Conservation (phyloP, 2,888 invertebrate species). For the Cabera pusaria region DNA sequence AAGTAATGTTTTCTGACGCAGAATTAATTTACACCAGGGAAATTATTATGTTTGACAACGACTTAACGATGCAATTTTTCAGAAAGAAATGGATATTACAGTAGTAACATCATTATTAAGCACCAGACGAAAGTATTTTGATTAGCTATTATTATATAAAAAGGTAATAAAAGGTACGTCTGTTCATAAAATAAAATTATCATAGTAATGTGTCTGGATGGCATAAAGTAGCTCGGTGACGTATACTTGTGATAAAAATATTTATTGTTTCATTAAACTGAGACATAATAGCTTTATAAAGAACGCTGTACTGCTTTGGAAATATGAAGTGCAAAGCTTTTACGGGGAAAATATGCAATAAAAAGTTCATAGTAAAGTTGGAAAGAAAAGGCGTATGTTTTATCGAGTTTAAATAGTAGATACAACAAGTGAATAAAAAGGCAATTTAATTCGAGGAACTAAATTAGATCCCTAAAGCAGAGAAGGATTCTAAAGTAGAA, state of each 20-base stretch:
- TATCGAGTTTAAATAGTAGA: too few relatives aligned
- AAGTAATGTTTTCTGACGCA: too few relatives aligned
- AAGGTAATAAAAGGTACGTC: constrained; percentile 1
- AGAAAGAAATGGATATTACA: too few relatives aligned
- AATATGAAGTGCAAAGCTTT: constrained; percentile 5
- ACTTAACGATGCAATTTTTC: too few relatives aligned
- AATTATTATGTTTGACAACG: too few relatives aligned
- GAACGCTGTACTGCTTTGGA: constrained; percentile 1
- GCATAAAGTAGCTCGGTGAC: constrained; percentile 3
- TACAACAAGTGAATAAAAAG: too few relatives aligned
- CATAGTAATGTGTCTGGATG: constrained; percentile 15
- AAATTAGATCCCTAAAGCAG: too few relatives aligned
- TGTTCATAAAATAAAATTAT: constrained; percentile 18
- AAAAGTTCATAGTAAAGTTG: neutral
- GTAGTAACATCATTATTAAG: neutral
- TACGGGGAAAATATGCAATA: too few relatives aligned
- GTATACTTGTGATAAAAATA: constrained; percentile 12
- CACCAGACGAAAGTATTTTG: neutral
- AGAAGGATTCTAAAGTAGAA: too few relatives aligned
- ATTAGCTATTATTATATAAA: neutral
- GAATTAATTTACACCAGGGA: too few relatives aligned
- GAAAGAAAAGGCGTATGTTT: too few relatives aligned
- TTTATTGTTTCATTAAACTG: constrained; percentile 17
- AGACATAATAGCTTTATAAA: constrained; percentile 13
- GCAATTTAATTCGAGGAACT: too few relatives aligned